Percentiles rank a stretch among this genome's conserved stretches.
These are phyloP conservation scores for Sphenopsis melanotis DNA, from an alignment of 2,797 vertebrate species.

Conservation along the genomic window DNA sequence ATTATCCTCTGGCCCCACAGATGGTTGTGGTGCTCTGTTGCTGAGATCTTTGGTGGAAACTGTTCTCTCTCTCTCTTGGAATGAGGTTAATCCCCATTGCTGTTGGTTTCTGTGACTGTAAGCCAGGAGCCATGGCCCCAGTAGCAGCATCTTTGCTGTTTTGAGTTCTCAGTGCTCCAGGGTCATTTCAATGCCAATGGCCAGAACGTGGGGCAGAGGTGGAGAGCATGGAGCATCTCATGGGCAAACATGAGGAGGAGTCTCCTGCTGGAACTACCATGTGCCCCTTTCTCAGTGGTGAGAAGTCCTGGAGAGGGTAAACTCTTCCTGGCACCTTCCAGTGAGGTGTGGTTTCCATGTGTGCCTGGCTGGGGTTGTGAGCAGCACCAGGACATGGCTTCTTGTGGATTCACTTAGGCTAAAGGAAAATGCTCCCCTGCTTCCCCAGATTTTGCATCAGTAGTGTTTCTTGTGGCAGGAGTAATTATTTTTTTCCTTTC, in stretches of 20 bases:
- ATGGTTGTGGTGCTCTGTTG: not conserved
- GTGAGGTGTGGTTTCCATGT: accelerated
- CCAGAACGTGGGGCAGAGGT: not conserved
- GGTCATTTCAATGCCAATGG: not conserved
- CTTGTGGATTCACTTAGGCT: not conserved
- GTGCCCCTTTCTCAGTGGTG: not conserved
- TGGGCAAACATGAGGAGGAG: accelerated
- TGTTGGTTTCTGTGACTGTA: not conserved
- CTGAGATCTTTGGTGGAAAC: not conserved
- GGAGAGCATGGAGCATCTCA: accelerated
- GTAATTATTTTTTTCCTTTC: not conserved
- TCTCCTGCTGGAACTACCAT: not conserved
- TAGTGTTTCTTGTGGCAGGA: not conserved
- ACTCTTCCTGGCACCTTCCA: not conserved
- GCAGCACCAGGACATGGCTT: not conserved
- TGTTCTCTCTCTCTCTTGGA: not conserved
- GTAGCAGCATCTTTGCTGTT: not conserved
- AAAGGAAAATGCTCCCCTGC: not conserved
- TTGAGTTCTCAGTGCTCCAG: accelerated
- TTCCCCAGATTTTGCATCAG: not conserved
- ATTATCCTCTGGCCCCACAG: not conserved
- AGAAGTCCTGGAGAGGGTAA: not conserved
- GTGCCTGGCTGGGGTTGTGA: not conserved
- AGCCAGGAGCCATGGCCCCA: not conserved
- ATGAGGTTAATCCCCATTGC: not conserved